Evolutionary conservation across 2,888 invertebrate genomes (phyloP), one percentile per base, ranked within the genome.

Genomic region (Chouioia cunea): DNA sequence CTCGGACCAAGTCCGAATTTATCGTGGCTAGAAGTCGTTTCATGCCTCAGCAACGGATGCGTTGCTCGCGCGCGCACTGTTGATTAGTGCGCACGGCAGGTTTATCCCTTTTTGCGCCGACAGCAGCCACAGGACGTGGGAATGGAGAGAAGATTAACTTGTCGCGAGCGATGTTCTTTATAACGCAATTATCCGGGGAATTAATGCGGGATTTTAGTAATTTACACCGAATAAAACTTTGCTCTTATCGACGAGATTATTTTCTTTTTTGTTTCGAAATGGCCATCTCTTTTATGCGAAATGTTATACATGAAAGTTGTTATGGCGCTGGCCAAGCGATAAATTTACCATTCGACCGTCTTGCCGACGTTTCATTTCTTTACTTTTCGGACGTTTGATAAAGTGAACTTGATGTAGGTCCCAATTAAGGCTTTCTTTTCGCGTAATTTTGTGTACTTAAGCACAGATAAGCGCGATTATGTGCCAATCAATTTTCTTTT

Each of bases 1-100:
- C 79, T 81, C 78, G 79, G 6, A 36, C 77, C 71, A 77, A 76
- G 73, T 1, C 12, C 77, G 75, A 82, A 84, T 83, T 84, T 83
- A 83, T 81, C 77, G 78, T 74, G 74, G 74, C 73, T 69, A 74
- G 75, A 74, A 80, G 76, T 77, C 73, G 77, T 79, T 77, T 76
- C 75, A 58, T 70, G 73, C 36, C 36, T 73, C 73, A 75, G 74
- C 71, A 73, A 63, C 60, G 68, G 71, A 66, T 62, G 54, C 56
- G 60, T 48, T 74, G 36, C 36, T 6, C 2, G 27, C 27, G 27
- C 2, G 27, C 36, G 6, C 36, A 36, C 36, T 6, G 70, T 76
- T 78, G 79, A 78, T 77, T 79, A 77, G 65, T 70, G 36, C 36
- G 36, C 36, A 10, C 36, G 36, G 10, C 6, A 8, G 20, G 66